phyloP scores from a whole-genome alignment of 1,140 invertebrate species.

The Drosophila ohnishii region DNA sequence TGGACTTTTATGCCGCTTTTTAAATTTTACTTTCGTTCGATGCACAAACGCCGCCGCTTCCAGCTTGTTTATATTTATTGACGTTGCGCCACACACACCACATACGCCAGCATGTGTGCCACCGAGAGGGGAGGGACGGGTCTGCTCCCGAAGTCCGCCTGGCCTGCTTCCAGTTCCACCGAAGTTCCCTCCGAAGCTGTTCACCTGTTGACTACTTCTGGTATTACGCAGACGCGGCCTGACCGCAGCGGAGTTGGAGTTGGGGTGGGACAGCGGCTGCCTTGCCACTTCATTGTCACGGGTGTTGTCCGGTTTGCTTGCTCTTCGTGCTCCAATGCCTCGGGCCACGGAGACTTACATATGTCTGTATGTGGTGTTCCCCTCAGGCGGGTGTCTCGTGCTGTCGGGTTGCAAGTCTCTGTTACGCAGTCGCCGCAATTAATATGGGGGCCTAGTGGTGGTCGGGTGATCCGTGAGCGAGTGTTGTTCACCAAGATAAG shows the following conservation, averaged over 20 bases:
- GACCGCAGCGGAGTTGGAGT: constrained; percentile 12
- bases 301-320: constrained; percentile 46
- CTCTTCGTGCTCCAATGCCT: constrained; percentile 53
- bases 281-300: constrained; percentile 68
- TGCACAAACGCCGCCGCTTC: constrained; percentile 50
- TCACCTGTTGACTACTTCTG: constrained; percentile 79
- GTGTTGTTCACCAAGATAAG: neutral
- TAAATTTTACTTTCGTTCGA: constrained; percentile 71
- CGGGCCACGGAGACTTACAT: constrained; percentile 6
- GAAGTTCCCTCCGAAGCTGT: constrained; percentile 50
- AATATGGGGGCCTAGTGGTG: constrained; percentile 32
- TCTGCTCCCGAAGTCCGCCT: constrained; percentile 14
- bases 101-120: constrained; percentile 7
- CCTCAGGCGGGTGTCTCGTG: constrained; percentile 27
- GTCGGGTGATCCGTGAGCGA: constrained; percentile 4
- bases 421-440: constrained; percentile 71
- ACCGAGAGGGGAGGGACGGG: neutral
- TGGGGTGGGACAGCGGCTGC: constrained; percentile 7
- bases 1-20: constrained; percentile 64
- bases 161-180: constrained; percentile 13
- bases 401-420: constrained; percentile 58
- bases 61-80: constrained; percentile 57
- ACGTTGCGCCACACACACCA: constrained; percentile 48
- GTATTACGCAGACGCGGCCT: constrained; percentile 67
- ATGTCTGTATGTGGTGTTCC: neutral